Conservation (phyloP, 2,797 vertebrate species). For the Syncerus caffer region DNA sequence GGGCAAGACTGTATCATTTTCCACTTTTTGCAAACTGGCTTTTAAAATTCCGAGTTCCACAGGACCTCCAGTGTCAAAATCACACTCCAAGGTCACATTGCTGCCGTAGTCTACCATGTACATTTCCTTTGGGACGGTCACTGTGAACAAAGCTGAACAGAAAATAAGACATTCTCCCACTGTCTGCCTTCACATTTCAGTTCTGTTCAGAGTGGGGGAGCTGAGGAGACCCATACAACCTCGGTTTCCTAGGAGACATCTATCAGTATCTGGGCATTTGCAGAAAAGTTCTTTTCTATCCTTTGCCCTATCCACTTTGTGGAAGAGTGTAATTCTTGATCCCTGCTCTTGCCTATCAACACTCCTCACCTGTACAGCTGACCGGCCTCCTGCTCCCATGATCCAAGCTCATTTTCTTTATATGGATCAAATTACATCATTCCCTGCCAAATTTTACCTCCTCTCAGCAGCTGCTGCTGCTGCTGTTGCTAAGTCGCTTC, state of each 20-base stretch:
- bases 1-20: conserved; percentile 79
- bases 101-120: conserved; percentile 82
- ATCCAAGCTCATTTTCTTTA: not conserved
- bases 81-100: conserved; percentile 87
- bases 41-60: conserved; percentile 70
- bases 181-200: not conserved
- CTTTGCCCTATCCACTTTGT: not conserved
- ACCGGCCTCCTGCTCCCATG: not conserved
- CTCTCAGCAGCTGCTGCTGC: not conserved
- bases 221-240: not conserved
- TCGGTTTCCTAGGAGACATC: not conserved
- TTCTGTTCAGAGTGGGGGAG: not conserved
- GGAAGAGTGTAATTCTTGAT: not conserved
- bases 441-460: not conserved
- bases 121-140: conserved; percentile 81
- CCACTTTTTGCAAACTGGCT: conserved; percentile 83
- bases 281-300: not conserved
- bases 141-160: conserved; percentile 87
- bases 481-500: too few relatives aligned
- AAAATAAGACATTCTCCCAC: not conserved
- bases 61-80: conserved; percentile 80
- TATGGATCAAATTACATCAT: not conserved
- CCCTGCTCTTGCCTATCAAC: not conserved
- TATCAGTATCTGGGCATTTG: not conserved
- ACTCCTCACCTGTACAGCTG: not conserved